Evolutionary conservation across 2,113 vertebrate species (phyloP).

Genomic region (Oncorhynchus nerka): DNA sequence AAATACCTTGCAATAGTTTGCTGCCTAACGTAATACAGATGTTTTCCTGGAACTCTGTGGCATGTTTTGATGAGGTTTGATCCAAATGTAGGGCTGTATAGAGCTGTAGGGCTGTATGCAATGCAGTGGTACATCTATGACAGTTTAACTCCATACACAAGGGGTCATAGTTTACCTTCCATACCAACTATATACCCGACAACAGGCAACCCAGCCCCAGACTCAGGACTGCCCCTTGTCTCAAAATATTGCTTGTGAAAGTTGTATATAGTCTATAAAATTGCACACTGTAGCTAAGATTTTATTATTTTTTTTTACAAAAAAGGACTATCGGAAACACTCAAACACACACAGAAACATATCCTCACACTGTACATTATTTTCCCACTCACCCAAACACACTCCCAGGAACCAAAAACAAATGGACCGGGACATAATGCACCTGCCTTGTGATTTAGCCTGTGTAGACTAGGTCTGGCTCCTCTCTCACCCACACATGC

Average conservation of each 20-base stretch:
- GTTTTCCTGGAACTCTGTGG: slow-evolving; percentile 45
- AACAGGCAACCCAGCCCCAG: neutral
- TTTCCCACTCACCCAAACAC: neutral
- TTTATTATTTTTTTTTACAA: too few relatives aligned
- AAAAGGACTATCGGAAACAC: too few relatives aligned
- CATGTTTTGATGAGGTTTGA: slow-evolving; percentile 16
- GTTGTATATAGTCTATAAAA: too few relatives aligned
- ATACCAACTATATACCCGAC: neutral
- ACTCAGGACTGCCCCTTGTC: neutral
- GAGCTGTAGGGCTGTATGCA: slow-evolving; percentile 21
- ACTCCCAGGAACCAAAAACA: neutral
- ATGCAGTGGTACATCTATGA: neutral
- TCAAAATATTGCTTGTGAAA: neutral
- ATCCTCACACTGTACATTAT: neutral
- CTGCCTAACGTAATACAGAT: slow-evolving; percentile 47
- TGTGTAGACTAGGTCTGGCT: slow-evolving; percentile 7
- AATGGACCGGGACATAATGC: neutral
- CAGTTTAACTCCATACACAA: neutral
- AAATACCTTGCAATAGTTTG: slow-evolving; percentile 32
- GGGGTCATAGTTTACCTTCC: slow-evolving; percentile 4
- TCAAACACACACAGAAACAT: neutral
- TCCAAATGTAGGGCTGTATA: slow-evolving; percentile 13
- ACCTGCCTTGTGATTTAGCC: neutral
- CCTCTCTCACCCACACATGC: slow-evolving; percentile 13
- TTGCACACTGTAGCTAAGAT: too few relatives aligned